These are phyloP conservation scores for Antechinus flavipes DNA, from an alignment of 2,113 vertebrate genomes.

Conservation along the genomic window DNA sequence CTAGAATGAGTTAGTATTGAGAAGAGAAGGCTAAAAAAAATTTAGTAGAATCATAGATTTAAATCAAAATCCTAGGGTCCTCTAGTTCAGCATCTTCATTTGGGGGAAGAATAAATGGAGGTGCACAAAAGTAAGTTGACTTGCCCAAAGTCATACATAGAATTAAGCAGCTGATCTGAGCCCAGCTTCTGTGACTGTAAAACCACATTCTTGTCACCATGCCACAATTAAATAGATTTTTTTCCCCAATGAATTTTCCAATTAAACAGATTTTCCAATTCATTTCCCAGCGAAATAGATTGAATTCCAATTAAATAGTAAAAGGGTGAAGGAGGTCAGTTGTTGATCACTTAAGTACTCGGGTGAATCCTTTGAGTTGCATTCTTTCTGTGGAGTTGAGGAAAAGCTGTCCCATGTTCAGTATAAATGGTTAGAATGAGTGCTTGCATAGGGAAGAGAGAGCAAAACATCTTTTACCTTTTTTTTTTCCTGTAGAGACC, in stretches of 20 bases:
- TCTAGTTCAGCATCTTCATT: neutral
- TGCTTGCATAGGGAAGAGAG: neutral
- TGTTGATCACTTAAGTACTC: neutral
- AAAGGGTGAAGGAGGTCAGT: neutral
- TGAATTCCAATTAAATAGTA: neutral
- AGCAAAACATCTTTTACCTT: neutral
- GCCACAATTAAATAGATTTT: no score
- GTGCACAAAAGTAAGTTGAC: neutral
- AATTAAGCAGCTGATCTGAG: neutral
- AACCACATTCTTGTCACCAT: neutral
- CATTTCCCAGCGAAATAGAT: no score
- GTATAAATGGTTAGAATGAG: neutral
- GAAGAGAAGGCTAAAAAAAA: neutral
- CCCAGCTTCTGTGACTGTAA: neutral
- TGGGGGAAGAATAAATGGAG: neutral
- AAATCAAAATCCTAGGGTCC: neutral
- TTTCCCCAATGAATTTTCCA: no score
- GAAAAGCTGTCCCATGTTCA: neutral
- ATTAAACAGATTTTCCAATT: no score
- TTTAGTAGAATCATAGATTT: neutral
- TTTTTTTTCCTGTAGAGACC: neutral
- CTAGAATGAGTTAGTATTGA: neutral
- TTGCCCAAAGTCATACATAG: neutral
- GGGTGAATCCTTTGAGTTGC: neutral
- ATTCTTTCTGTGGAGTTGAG: neutral